These are phyloP conservation scores for Aleiodes testaceus DNA, from an alignment of 2,888 invertebrate species.

Conservation along the genomic window DNA sequence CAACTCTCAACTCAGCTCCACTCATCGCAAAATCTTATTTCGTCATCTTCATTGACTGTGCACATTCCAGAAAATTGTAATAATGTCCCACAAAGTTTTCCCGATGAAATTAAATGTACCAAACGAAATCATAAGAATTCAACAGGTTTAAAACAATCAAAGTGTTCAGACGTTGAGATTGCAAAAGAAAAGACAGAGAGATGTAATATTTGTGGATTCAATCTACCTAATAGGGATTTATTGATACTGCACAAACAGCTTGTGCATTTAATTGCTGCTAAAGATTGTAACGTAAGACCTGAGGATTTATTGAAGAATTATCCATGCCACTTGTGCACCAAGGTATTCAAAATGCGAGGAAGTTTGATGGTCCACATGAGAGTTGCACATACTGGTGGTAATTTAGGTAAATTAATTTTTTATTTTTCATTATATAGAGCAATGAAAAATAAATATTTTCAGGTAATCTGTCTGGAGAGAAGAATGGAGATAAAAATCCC, in stretches of 20 bases:
- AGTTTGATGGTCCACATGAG: conserved; percentile 87
- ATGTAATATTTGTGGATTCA: conserved; percentile 84
- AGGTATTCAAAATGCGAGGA: conserved; percentile 87
- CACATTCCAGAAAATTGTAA: conserved; percentile 37
- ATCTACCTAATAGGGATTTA: conserved; percentile 81
- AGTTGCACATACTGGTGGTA: conserved; percentile 82
- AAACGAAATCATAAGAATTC: conserved; percentile 17
- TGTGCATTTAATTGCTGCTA: conserved; percentile 74
- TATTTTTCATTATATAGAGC: not conserved
- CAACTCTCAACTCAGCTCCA: too few relatives aligned
- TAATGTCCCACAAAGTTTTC: not conserved
- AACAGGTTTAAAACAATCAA: conserved; percentile 49
- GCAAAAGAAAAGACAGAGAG: conserved; percentile 71
- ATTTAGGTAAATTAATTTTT: conserved; percentile 56
- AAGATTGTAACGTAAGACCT: conserved; percentile 57
- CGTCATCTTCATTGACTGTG: conserved; percentile 2
- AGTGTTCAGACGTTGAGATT: conserved; percentile 59
- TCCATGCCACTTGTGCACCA: conserved; percentile 85
- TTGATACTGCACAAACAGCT: conserved; percentile 84
- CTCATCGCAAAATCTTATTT: not conserved
- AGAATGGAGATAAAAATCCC: conserved; percentile 52
- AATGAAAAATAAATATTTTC: conserved; percentile 33
- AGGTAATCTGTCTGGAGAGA: conserved; percentile 59
- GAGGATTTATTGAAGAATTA: conserved; percentile 74
- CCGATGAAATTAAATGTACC: conserved; percentile 9